Evolutionary conservation across 1,140 invertebrate genomes (phyloP).

Genomic region (Agrypnia vestita): DNA sequence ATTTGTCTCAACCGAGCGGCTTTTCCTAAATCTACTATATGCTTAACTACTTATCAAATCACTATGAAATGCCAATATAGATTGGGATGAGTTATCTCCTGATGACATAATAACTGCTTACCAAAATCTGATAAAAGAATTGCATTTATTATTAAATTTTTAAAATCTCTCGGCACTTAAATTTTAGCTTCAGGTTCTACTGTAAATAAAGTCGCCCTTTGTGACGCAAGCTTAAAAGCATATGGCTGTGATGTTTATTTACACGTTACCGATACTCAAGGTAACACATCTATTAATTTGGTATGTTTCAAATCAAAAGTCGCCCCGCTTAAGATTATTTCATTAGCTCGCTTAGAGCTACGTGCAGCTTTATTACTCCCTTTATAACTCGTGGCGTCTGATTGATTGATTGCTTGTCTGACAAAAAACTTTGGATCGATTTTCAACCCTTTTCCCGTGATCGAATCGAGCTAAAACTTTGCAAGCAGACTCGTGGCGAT

Average conservation of each 20-base stretch:
- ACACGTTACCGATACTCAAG: neutral
- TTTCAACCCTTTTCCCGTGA: no score
- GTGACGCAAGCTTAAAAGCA: no score
- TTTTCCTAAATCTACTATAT: no score
- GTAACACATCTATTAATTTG: neutral
- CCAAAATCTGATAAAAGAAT: neutral
- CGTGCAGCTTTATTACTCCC: neutral
- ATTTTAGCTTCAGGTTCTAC: neutral
- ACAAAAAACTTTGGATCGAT: no score
- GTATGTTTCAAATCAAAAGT: constrained; percentile 1
- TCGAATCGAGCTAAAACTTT: no score
- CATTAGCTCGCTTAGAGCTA: neutral
- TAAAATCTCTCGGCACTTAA: neutral
- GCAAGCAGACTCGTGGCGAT: no score
- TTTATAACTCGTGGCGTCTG: no score
- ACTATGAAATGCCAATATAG: neutral
- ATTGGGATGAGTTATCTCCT: no score
- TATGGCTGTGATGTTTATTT: neutral
- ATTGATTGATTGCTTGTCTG: no score
- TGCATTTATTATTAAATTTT: neutral
- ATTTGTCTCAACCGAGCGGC: no score
- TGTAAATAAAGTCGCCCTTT: neutral
- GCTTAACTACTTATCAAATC: neutral
- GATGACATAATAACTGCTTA: neutral
- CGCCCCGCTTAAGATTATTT: neutral